Percentiles rank a stretch among this genome's conserved stretches.
phyloP scores from a whole-genome alignment of 1,140 invertebrate genomes.

The Caenorhabditis brenneri region DNA sequence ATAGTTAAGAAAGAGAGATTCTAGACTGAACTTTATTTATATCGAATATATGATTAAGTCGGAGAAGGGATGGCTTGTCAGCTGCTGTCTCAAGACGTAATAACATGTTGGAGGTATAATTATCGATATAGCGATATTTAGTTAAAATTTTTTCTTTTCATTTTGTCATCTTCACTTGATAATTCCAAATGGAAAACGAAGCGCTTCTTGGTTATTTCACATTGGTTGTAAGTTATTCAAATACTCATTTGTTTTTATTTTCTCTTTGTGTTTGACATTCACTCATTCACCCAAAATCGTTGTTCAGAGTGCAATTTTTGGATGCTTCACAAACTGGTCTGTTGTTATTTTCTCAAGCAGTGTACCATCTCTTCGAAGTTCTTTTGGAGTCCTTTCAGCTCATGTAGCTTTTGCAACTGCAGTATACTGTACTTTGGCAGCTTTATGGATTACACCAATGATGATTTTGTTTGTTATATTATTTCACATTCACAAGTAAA shows the following conservation, averaged over 20 bases:
- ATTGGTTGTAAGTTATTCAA: neutral
- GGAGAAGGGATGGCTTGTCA: neutral
- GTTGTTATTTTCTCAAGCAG: neutral
- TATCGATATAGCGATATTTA: neutral
- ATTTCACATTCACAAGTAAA: neutral
- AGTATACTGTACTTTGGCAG: neutral
- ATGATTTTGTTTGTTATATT: neutral
- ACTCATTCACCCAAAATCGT: neutral
- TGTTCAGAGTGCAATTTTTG: neutral
- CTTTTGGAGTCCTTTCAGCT: slow-evolving; percentile 1
- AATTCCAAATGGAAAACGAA: neutral
- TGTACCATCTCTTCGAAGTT: neutral
- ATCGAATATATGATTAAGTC: neutral
- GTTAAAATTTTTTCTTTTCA: neutral
- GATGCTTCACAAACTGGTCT: neutral
- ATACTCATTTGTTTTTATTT: neutral
- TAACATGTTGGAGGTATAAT: neutral
- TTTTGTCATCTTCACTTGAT: neutral
- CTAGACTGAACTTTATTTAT: slow-evolving; percentile 3
- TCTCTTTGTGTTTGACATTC: no score
- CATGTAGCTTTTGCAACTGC: neutral
- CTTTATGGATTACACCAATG: neutral
- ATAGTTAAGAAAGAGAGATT: neutral
- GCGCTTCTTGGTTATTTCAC: neutral
- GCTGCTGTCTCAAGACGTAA: neutral